phyloP scores from a whole-genome alignment of 2,113 vertebrate species.

The Dinomys branickii region DNA sequence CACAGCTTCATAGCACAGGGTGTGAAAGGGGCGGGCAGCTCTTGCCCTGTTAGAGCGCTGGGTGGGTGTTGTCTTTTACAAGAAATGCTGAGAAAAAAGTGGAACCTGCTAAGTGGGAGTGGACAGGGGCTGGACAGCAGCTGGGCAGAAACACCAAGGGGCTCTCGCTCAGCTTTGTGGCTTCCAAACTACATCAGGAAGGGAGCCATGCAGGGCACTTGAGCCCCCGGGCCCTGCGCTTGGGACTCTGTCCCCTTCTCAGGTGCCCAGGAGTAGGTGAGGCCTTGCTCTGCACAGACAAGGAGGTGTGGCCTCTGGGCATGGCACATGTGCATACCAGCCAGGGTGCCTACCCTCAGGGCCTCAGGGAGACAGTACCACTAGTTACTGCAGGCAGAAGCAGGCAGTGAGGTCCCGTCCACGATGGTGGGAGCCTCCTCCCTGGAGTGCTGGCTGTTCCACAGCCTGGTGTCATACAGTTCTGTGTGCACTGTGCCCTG shows the following conservation, averaged over 20 bases:
- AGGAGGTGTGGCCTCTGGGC: background rate
- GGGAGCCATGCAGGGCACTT: fast-evolving
- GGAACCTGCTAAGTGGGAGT: background rate
- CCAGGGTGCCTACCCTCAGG: fast-evolving
- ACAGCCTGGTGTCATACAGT: background rate
- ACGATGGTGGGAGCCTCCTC: fast-evolving
- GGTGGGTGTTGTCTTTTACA: background rate
- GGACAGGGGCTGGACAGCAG: background rate
- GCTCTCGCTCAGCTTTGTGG: background rate
- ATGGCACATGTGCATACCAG: fast-evolving
- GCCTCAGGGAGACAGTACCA: fast-evolving
- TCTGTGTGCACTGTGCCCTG: fast-evolving
- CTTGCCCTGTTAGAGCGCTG: background rate
- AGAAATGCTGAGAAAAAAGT: background rate
- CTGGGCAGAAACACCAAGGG: background rate
- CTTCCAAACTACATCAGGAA: background rate
- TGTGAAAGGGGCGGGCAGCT: background rate
- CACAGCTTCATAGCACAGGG: background rate
- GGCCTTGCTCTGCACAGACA: background rate
- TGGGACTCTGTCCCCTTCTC: background rate
- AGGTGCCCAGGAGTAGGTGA: background rate
- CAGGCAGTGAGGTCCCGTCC: fast-evolving
- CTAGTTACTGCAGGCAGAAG: background rate
- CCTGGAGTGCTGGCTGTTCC: background rate
- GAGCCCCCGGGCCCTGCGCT: background rate